phyloP scores from a whole-genome alignment of 2,888 invertebrate genomes.

The Brachynemurus nebulosus region DNA sequence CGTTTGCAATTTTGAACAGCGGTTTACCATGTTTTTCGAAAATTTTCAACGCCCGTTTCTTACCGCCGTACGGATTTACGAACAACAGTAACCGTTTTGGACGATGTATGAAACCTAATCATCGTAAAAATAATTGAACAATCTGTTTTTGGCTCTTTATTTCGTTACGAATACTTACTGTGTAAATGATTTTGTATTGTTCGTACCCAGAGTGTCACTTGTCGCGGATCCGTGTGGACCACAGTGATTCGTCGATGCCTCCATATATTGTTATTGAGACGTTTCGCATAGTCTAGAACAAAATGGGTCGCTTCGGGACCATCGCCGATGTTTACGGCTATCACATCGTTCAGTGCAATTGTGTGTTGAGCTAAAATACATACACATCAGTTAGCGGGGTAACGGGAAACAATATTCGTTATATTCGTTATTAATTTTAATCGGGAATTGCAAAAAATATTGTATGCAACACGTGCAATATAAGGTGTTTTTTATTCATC shows the following conservation, averaged over 20 bases:
- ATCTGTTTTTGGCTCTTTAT: neutral
- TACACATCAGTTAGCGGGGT: no score
- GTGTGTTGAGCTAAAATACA: constrained; percentile 35
- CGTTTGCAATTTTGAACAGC: constrained; percentile 45
- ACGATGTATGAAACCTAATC: constrained; percentile 40
- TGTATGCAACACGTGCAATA: no score
- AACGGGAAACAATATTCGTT: no score
- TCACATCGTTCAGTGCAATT: constrained; percentile 40
- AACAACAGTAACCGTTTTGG: constrained; percentile 62
- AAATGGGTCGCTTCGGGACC: constrained; percentile 34
- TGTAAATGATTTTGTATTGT: constrained; percentile 39
- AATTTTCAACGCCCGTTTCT: constrained; percentile 53
- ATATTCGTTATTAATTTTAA: no score
- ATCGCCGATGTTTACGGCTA: constrained; percentile 35
- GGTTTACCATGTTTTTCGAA: constrained; percentile 60
- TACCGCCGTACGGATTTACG: constrained; percentile 75
- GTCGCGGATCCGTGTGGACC: constrained; percentile 42
- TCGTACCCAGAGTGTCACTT: constrained; percentile 48
- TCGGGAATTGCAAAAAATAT: no score
- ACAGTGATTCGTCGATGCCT: constrained; percentile 40
- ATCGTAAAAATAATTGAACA: no score
- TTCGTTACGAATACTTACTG: constrained; percentile 27
- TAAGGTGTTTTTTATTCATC: no score
- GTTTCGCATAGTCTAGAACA: constrained; percentile 46
- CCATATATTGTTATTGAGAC: constrained; percentile 41